These are phyloP conservation scores for Microctonus aethiopoides DNA, from an alignment of 2,888 invertebrate species.

Conservation along the genomic window DNA sequence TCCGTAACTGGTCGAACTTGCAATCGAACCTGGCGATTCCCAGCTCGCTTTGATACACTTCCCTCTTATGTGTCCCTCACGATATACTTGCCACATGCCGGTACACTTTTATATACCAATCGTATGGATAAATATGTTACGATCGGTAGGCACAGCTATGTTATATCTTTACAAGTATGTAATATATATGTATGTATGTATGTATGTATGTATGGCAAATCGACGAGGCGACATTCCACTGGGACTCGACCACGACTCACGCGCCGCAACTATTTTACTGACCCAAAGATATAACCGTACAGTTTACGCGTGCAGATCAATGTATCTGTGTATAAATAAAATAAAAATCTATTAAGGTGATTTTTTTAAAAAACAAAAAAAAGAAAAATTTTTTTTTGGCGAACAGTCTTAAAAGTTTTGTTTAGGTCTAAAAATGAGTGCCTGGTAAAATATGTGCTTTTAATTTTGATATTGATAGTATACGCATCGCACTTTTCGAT, in stretches of 20 bases:
- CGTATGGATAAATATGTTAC: conserved; percentile 35
- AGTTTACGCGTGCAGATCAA: conserved; percentile 20
- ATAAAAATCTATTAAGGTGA: too few relatives aligned
- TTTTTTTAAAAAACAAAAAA: too few relatives aligned
- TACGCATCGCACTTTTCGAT: too few relatives aligned
- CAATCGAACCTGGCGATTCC: conserved; percentile 52
- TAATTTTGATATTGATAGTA: too few relatives aligned
- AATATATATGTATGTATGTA: conserved; percentile 6
- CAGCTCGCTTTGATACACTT: conserved; percentile 8
- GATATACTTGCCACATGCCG: conserved; percentile 21
- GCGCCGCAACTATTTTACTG: conserved; percentile 52
- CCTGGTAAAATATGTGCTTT: too few relatives aligned
- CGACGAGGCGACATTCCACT: conserved; percentile 43
- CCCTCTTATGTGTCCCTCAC: background rate
- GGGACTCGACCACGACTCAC: conserved; percentile 32
- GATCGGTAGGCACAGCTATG: conserved; percentile 16
- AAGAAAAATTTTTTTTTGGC: too few relatives aligned
- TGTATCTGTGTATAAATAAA: too few relatives aligned
- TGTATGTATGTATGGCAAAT: conserved; percentile 31
- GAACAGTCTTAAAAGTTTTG: too few relatives aligned
- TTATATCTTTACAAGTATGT: background rate
- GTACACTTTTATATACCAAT: conserved; percentile 15
- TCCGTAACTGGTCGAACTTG: conserved; percentile 47
- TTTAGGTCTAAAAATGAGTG: too few relatives aligned
- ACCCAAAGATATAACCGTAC: conserved; percentile 54